These are phyloP conservation scores for Andrena praecox DNA, from an alignment of 2,888 invertebrate species.

Conservation along the genomic window DNA sequence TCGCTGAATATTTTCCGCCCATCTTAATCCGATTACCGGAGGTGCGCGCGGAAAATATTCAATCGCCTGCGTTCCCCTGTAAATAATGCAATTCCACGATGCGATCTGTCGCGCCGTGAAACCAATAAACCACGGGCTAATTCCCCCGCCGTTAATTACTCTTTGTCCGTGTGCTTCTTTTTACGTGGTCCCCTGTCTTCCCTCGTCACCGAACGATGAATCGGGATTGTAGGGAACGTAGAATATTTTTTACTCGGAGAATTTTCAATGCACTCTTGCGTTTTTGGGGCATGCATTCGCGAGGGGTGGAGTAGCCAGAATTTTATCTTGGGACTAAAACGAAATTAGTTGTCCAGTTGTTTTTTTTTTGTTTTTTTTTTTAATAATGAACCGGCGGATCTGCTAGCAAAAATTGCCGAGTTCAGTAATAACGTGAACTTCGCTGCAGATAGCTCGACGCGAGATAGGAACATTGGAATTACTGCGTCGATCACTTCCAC, in stretches of 20 bases:
- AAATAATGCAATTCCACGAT: conserved; percentile 47
- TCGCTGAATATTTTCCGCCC: conserved; percentile 20
- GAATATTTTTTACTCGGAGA: too few relatives aligned
- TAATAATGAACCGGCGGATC: too few relatives aligned
- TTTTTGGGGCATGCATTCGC: too few relatives aligned
- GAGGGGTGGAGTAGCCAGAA: too few relatives aligned
- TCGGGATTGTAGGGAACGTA: too few relatives aligned
- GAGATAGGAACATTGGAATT: neutral
- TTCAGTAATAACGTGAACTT: neutral
- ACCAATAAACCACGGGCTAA: conserved; percentile 57
- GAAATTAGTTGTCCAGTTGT: too few relatives aligned
- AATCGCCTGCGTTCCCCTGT: conserved; percentile 15
- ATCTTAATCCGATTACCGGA: conserved; percentile 48
- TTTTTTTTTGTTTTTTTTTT: too few relatives aligned
- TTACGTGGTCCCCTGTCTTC: neutral
- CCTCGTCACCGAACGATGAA: neutral
- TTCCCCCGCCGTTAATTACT: conserved; percentile 51
- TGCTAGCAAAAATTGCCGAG: neutral
- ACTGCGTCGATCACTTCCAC: conserved; percentile 14
- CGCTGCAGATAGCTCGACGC: neutral
- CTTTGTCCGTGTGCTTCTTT: conserved; percentile 17
- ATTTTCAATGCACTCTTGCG: too few relatives aligned
- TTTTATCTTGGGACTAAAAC: too few relatives aligned
- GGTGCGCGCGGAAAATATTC: conserved; percentile 43
- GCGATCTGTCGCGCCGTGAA: conserved; percentile 47